Evolutionary conservation across 2,888 invertebrate genomes (phyloP).

Genomic region (Drosophila yooni): DNA sequence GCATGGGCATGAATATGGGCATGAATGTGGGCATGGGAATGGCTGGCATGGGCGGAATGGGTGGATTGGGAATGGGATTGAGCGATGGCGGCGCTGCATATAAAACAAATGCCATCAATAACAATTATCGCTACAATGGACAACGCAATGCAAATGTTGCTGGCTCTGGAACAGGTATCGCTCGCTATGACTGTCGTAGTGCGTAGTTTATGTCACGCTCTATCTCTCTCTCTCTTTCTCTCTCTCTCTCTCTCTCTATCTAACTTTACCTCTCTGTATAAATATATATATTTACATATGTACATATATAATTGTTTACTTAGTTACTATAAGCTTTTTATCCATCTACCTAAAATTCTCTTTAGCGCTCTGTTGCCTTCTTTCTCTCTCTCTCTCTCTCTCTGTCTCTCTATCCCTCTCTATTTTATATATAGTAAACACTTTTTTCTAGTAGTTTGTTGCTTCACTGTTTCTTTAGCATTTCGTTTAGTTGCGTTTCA

Average conservation of each 20-base stretch:
- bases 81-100: conserved; percentile 67
- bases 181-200: conserved; percentile 57
- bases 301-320: conserved; percentile 22
- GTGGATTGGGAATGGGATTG: conserved; percentile 31
- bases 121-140: conserved; percentile 85
- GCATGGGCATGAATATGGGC: conserved; percentile 27
- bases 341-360: not conserved
- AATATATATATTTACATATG: conserved; percentile 16
- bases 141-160: conserved; percentile 74
- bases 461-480: conserved; percentile 29
- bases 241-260: conserved; percentile 19
- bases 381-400: not conserved
- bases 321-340: conserved; percentile 22
- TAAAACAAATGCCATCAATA: conserved; percentile 84
- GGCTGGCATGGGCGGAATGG: conserved; percentile 36
- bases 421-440: conserved; percentile 5
- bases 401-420: not conserved
- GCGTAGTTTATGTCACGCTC: conserved; percentile 50
- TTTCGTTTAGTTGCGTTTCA: conserved; percentile 41
- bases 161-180: conserved; percentile 83
- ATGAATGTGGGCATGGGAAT: conserved; percentile 42
- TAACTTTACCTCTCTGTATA: conserved; percentile 18
- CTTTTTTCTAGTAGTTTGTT: conserved; percentile 30
- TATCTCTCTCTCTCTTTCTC: conserved; percentile 38
- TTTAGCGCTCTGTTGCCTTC: conserved; percentile 12